Conservation (phyloP, 2,113 vertebrate species). For the Leucosticte australis region DNA sequence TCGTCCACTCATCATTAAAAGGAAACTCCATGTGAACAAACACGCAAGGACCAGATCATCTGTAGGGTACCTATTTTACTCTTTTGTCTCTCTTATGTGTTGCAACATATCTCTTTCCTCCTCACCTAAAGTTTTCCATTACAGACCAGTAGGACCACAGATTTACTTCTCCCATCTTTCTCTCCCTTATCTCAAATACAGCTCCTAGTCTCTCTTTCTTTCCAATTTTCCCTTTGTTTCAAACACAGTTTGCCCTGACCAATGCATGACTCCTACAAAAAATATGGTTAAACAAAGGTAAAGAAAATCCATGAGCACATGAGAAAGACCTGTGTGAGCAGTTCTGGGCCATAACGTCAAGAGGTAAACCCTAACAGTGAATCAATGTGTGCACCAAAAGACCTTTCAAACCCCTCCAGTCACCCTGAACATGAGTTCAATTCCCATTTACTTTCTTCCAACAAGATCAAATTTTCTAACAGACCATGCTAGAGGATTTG, state of each 20-base stretch:
- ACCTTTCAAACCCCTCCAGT: background rate
- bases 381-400: background rate
- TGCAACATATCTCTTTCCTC: background rate
- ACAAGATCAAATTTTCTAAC: background rate
- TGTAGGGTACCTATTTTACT: background rate
- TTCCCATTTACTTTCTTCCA: background rate
- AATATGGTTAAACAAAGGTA: background rate
- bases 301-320: background rate
- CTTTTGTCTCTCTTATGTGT: background rate
- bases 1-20: background rate
- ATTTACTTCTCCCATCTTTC: background rate
- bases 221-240: background rate
- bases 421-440: background rate
- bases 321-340: background rate
- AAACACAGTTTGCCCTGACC: background rate
- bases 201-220: background rate
- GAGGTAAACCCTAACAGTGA: background rate
- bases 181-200: background rate
- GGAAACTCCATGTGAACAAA: background rate
- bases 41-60: background rate
- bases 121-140: background rate
- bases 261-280: background rate
- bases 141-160: background rate
- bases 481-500: background rate
- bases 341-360: background rate